These are phyloP conservation scores for Drosophila ironensis DNA, from an alignment of 1,140 invertebrate species.

Conservation along the genomic window DNA sequence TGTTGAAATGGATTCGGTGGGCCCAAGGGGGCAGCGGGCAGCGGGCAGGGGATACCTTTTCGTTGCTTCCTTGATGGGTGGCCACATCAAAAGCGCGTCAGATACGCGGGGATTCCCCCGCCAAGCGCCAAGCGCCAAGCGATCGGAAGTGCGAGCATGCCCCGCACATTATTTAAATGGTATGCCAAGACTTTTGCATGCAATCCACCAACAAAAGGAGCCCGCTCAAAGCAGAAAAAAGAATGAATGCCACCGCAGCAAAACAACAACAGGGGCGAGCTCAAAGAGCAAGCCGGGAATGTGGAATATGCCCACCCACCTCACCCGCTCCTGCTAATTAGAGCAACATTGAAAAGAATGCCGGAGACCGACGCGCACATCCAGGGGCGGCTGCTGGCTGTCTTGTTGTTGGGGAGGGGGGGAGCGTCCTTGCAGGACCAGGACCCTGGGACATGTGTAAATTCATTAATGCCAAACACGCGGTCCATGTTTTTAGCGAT, in stretches of 20 bases:
- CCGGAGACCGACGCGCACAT: background rate
- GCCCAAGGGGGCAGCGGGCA: background rate
- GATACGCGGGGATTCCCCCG: too few relatives aligned
- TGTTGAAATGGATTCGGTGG: constrained; percentile 1
- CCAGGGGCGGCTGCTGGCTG: too few relatives aligned
- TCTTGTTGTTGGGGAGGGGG: too few relatives aligned
- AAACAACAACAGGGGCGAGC: background rate
- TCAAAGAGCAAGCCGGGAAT: constrained; percentile 16
- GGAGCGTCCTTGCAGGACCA: too few relatives aligned
- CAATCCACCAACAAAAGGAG: background rate
- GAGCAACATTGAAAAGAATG: constrained; percentile 1
- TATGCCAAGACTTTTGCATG: constrained; percentile 13
- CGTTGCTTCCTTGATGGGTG: background rate
- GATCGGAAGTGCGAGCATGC: background rate
- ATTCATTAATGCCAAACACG: too few relatives aligned
- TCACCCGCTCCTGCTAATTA: background rate
- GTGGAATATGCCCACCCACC: background rate
- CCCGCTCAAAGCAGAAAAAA: background rate
- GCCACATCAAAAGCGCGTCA: constrained; percentile 11
- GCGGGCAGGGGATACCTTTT: background rate
- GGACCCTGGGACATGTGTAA: too few relatives aligned
- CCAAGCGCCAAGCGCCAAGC: too few relatives aligned
- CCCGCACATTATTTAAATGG: constrained; percentile 1
- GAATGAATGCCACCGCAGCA: background rate
- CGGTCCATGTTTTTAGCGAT: too few relatives aligned